Evolutionary conservation across 23 tunicate genomes (phyloP), one percentile per base, ranked within the genome.

Genomic region (Styela plicata): DNA sequence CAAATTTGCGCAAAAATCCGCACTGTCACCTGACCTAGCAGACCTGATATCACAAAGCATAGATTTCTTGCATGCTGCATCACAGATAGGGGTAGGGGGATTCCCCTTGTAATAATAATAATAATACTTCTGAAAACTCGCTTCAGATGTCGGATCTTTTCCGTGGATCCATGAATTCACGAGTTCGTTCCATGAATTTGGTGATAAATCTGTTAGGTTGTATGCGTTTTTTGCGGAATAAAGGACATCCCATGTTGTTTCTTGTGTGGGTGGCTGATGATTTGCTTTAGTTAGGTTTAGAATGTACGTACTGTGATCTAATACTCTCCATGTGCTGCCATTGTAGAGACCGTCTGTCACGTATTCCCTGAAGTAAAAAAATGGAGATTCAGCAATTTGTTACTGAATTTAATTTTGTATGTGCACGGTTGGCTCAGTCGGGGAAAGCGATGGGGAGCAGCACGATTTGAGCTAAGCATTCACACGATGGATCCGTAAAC

Each of bases 241-340:
- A 44, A 83, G 86, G 0, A 84, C 69, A 53, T 93, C 80, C 98
- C 98, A 93, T 1, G 23, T 53, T 24, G 91, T 86, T 1, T 25
- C 31, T 3, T 83, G 69, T 1, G 31, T 32, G 0, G 63, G 64
- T 44, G 35, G 82, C 23, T 33, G n/a, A 35, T 21, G 21, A 62
- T 93, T 93, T 3, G 93, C 92, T 81, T 93, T 66, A 7, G 98
- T 81, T 33, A 93, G 82, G 69, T 88, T 88, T 7, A 93, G 79
- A 26, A 85, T 85, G 70, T 74, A 93, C 0, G 92, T 84, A 20
- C 74, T 65, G 71, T 93, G 93, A 63, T 93, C 88, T 28, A 83
- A 22, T 31, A 93, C 78, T 25, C 34, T 33, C 84, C 85, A 88
- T 0, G 83, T 20, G 31, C 81, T 76, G 36, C 64, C 81, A 36